phyloP scores from a whole-genome alignment of 1,140 invertebrate genomes.

The Adoxophyes honmai region DNA sequence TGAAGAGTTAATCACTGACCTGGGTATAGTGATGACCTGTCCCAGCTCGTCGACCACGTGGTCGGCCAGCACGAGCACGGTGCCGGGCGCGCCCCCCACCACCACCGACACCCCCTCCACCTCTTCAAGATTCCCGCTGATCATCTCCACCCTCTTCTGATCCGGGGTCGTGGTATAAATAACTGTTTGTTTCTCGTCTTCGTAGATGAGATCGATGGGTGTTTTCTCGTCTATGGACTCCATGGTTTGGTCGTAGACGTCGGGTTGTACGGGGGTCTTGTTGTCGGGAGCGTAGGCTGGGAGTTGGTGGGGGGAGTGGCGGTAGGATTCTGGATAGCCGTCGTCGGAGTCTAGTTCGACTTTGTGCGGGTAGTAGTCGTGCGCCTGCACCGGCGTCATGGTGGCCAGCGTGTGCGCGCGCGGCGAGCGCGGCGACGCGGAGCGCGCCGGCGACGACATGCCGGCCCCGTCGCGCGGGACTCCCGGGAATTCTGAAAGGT shows the following conservation, averaged over 20 bases:
- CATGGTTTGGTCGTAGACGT: conserved; percentile 78
- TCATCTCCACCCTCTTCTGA: conserved; percentile 75
- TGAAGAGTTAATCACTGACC: too few species aligned
- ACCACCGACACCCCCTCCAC: conserved; percentile 71
- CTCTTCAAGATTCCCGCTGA: conserved; percentile 69
- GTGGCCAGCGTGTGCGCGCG: conserved; percentile 83
- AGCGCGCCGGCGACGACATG: conserved; percentile 38
- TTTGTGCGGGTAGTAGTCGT: conserved; percentile 79
- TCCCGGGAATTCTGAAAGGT: too few species aligned
- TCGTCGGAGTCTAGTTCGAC: conserved; percentile 75
- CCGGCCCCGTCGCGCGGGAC: conserved; percentile 52
- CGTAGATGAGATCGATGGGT: conserved; percentile 88
- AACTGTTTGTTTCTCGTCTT: conserved; percentile 88
- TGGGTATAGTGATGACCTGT: conserved; percentile 74
- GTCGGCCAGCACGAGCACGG: conserved; percentile 72
- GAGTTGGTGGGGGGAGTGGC: conserved; percentile 71
- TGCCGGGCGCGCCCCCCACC: conserved; percentile 65
- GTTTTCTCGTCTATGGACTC: conserved; percentile 83
- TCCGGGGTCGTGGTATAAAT: conserved; percentile 85
- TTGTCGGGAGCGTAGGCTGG: conserved; percentile 78
- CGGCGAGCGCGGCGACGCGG: conserved; percentile 51
- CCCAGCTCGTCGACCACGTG: conserved; percentile 69
- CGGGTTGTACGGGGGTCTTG: conserved; percentile 71
- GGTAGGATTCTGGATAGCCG: conserved; percentile 76
- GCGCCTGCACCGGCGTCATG: conserved; percentile 80